Evolutionary conservation across 2,797 vertebrate species (phyloP).

Genomic region (Hafferia zeledoni): DNA sequence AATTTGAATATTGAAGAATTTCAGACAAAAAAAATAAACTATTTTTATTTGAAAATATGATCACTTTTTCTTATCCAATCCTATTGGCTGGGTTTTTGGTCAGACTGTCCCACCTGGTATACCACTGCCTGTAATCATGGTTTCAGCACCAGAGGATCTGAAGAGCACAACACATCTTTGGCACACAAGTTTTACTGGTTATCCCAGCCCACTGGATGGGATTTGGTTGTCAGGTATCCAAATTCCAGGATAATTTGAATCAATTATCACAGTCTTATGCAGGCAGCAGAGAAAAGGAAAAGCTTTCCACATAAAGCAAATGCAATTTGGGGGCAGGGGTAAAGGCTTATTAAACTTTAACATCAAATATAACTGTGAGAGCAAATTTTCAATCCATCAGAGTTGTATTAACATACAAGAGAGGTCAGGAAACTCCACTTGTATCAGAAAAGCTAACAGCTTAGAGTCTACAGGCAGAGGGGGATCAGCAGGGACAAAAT

Average conservation of each 20-base stretch:
- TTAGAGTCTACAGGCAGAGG: neutral
- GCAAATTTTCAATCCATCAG: neutral
- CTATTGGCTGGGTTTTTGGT: neutral
- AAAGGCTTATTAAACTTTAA: neutral
- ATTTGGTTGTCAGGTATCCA: neutral
- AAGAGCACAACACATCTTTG: neutral
- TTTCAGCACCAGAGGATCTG: neutral
- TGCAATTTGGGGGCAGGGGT: rapidly evolving
- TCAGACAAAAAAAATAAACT: neutral
- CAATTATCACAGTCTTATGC: neutral
- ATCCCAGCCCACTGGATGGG: neutral
- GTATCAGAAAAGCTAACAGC: neutral
- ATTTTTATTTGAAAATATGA: neutral
- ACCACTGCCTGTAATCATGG: neutral
- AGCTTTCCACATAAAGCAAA: rapidly evolving
- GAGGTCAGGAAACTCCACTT: neutral
- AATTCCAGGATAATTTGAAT: neutral
- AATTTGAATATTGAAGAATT: neutral
- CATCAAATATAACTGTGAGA: neutral
- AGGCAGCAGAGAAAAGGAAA: neutral
- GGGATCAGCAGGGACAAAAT: neutral
- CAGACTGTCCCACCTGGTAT: neutral
- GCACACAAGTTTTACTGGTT: neutral
- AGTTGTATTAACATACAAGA: neutral
- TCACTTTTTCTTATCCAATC: neutral